A percentile compares a stretch with the other conserved stretches of the same genome.
These are phyloP conservation scores for Nannospalax galili DNA, from an alignment of 2,113 vertebrate genomes.

Conservation along the genomic window DNA sequence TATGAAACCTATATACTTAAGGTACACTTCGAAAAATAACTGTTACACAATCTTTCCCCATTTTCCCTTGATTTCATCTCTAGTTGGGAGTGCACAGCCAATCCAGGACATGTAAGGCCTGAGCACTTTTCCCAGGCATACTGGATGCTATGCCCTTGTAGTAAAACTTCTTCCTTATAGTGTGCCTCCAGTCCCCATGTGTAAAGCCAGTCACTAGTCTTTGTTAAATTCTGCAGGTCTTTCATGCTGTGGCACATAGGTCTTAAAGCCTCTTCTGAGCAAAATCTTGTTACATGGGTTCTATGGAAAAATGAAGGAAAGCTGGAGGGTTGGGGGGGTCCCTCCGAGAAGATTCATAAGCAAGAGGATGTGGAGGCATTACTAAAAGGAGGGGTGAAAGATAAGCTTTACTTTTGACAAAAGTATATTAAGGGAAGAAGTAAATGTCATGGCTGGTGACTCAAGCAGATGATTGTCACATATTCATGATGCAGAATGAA, in stretches of 20 bases:
- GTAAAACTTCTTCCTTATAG: neutral
- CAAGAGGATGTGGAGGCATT: neutral
- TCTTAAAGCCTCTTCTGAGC: neutral
- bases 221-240: neutral
- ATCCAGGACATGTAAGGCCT: neutral
- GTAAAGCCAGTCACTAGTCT: neutral
- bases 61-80: neutral
- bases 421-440: conserved; percentile 65
- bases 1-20: neutral
- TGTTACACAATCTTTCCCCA: neutral
- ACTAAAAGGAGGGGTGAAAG: conserved; percentile 13
- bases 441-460: conserved; percentile 81
- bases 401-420: neutral
- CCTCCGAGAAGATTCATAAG: neutral
- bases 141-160: neutral
- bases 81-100: neutral
- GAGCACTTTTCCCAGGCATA: neutral
- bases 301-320: neutral
- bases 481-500: conserved; percentile 75
- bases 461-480: conserved; percentile 83
- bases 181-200: neutral
- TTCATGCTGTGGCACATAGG: neutral
- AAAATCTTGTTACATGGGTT: neutral
- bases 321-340: too few species aligned
- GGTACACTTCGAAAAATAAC: neutral